phyloP scores from a whole-genome alignment of 2,113 vertebrate genomes.

The Sigmodon hispidus region DNA sequence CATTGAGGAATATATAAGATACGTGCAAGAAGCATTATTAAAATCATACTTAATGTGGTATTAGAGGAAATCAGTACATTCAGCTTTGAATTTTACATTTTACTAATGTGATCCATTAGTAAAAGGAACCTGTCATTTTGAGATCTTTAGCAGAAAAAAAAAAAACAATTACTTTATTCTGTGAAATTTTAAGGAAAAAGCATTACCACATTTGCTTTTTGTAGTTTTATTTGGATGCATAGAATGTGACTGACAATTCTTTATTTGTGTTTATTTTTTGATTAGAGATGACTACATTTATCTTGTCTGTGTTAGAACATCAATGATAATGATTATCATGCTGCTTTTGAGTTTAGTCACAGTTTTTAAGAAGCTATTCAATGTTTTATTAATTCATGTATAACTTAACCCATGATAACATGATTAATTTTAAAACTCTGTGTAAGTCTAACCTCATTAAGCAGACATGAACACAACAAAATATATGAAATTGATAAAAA shows the following conservation, averaged over 20 bases:
- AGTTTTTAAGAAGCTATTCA: slow-evolving; percentile 81
- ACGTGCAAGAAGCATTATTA: slow-evolving; percentile 60
- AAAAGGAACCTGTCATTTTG: slow-evolving; percentile 46
- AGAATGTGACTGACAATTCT: neutral
- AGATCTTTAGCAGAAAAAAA: slow-evolving; percentile 57
- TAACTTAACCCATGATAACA: slow-evolving; percentile 75
- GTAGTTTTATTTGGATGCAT: slow-evolving; percentile 37
- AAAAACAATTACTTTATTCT: slow-evolving; percentile 57
- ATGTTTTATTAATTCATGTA: slow-evolving; percentile 67
- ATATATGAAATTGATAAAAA: slow-evolving; percentile 62
- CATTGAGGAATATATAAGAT: neutral
- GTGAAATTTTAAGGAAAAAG: slow-evolving; percentile 52
- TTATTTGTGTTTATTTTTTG: neutral
- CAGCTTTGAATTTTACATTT: slow-evolving; percentile 63
- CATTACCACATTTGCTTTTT: slow-evolving; percentile 44
- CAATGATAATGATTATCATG: slow-evolving; percentile 84
- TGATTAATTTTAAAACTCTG: slow-evolving; percentile 76
- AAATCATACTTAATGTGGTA: slow-evolving; percentile 55
- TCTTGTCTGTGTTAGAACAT: slow-evolving; percentile 77
- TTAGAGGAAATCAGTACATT: neutral
- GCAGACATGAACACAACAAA: neutral
- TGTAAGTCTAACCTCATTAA: neutral
- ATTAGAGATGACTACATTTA: slow-evolving; percentile 77
- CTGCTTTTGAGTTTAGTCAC: slow-evolving; percentile 74
- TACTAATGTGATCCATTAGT: slow-evolving; percentile 42